Conservation (phyloP, 2,113 vertebrate genomes). For the Tretioscincus oriximinensis region DNA sequence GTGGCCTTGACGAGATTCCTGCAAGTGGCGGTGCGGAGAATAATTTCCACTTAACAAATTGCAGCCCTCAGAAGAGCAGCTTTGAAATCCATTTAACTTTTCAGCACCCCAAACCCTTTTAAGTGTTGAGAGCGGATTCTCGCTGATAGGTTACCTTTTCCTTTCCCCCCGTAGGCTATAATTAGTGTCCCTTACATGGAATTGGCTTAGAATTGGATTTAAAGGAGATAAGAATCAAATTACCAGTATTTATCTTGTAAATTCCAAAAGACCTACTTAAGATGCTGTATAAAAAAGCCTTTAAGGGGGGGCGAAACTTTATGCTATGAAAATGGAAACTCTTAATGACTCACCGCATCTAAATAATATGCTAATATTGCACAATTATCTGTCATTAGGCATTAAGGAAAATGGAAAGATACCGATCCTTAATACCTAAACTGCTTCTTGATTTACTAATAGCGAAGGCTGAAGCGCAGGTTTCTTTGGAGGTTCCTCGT, state of each 20-base stretch:
- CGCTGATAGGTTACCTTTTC: conserved; percentile 74
- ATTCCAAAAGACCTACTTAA: conserved; percentile 80
- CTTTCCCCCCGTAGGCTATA: conserved; percentile 73
- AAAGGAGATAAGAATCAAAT: conserved; percentile 83
- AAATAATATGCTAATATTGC: conserved; percentile 1
- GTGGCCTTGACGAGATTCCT: neutral
- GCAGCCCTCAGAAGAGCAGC: conserved; percentile 53
- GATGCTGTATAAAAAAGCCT: conserved; percentile 55
- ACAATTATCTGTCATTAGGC: neutral
- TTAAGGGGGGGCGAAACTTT: conserved; percentile 43
- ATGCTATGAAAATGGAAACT: conserved; percentile 39
- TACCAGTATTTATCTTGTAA: conserved; percentile 85
- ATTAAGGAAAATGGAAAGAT: neutral
- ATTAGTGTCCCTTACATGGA: conserved; percentile 82
- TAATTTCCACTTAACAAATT: conserved; percentile 56
- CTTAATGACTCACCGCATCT: neutral
- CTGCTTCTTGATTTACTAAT: no score
- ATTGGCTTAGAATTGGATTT: conserved; percentile 83
- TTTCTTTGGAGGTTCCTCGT: neutral
- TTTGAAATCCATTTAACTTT: conserved; percentile 73
- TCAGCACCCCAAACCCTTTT: conserved; percentile 66
- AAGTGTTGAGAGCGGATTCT: conserved; percentile 54
- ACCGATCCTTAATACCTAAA: neutral
- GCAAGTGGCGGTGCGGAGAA: neutral
- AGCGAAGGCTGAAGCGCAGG: no score